Percentiles rank a stretch among this genome's conserved stretches.
Conservation (phyloP, 2,113 vertebrate genomes). For the Platysteira castanea region DNA sequence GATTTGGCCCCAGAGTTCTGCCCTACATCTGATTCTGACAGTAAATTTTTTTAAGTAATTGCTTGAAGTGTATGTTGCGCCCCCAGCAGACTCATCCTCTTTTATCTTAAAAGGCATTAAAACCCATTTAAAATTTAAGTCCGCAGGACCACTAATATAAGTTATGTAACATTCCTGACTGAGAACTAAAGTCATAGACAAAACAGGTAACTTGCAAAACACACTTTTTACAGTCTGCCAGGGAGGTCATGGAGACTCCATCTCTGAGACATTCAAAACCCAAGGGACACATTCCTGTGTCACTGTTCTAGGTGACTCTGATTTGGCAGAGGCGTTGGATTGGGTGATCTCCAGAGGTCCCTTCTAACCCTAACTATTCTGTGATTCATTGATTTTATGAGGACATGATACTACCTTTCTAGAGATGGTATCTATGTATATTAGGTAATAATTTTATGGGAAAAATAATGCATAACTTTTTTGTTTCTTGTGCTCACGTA, state of each 20-base stretch:
- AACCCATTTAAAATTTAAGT: background rate
- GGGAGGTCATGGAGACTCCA: background rate
- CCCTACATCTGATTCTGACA: background rate
- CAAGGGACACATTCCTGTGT: background rate
- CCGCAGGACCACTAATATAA: background rate
- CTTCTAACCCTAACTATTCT: background rate
- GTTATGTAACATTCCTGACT: background rate
- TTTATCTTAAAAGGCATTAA: background rate
- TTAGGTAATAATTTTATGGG: background rate
- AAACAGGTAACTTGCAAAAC: background rate
- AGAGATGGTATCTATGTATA: background rate
- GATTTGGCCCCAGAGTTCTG: background rate
- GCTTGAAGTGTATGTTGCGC: fast-evolving
- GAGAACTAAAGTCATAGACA: background rate
- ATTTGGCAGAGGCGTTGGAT: background rate
- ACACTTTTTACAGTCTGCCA: background rate
- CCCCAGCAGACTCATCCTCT: background rate
- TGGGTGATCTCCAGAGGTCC: background rate
- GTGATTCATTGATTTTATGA: background rate
- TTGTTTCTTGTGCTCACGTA: background rate
- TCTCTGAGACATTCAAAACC: background rate
- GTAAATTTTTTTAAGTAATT: background rate
- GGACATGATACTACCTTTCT: background rate
- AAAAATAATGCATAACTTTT: background rate
- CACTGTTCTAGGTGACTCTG: background rate